These are phyloP conservation scores for Reticulitermes lucifugus DNA, from an alignment of 2,888 invertebrate genomes.

Conservation along the genomic window DNA sequence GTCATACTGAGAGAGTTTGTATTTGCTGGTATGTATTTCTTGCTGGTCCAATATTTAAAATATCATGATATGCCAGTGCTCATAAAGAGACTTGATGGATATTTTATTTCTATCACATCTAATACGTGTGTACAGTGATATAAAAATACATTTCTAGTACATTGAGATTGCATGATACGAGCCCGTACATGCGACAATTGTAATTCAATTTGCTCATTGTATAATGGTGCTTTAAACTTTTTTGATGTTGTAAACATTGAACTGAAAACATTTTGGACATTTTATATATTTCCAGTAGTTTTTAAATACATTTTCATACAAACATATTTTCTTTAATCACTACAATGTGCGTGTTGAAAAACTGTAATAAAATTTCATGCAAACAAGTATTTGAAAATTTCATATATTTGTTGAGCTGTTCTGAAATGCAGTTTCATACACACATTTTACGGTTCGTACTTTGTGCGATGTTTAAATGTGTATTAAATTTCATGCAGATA, in stretches of 20 bases:
- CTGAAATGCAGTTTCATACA: background rate
- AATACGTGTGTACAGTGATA: background rate
- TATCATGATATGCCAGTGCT: slow-evolving; percentile 21
- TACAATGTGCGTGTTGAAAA: background rate
- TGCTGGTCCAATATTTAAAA: background rate
- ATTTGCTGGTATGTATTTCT: background rate
- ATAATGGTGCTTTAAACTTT: slow-evolving; percentile 2
- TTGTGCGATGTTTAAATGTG: background rate
- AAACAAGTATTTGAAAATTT: background rate
- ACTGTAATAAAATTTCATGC: background rate
- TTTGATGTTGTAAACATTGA: background rate
- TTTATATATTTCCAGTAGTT: background rate
- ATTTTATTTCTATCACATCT: background rate
- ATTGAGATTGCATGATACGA: background rate
- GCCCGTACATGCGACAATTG: slow-evolving; percentile 13
- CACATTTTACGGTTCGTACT: background rate
- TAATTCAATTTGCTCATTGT: slow-evolving; percentile 29
- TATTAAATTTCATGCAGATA: background rate
- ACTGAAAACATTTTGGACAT: background rate
- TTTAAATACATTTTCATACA: background rate
- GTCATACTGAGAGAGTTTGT: background rate
- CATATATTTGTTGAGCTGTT: background rate
- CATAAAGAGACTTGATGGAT: slow-evolving; percentile 9
- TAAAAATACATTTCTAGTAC: background rate
- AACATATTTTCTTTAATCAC: background rate